Base-by-base conservation (phyloP, 2,113 vertebrate genomes). In the Clinocottus analis region DNA sequence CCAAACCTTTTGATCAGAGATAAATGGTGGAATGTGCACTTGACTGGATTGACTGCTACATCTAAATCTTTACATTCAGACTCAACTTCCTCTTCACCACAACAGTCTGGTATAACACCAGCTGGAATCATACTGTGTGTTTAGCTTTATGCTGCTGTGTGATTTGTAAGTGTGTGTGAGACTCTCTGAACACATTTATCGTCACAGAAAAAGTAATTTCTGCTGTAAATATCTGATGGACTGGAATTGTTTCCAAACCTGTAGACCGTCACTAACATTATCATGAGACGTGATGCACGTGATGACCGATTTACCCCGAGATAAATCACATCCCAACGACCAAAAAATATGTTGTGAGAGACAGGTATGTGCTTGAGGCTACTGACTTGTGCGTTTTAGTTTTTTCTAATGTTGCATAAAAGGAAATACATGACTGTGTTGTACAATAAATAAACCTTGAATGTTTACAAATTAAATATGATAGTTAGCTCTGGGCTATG, bases 181-280 rank as follows among this genome's bases (percentile, higher is more conserved):
- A 31, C 31, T 31, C 19, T 37, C 2, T 21, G 7, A 21, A 29
- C 49, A 70, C 25, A 60, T 51, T 61, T 11, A 8, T 62, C 23
- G 39, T 71, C 3, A 60, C 43, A 5, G 33, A 72, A 21, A 16
- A 27, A 29, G 33, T 65, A 5, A 66, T 72, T 21, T 62, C 21
- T 35, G n/a, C 53, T 31, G 19, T 51, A 31, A 75, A 82, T 79
- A 55, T n/a, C 29, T 49, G 5, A 21, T 49, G 72, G 68, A 56
- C 64, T 55, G 7, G 8, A 77, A 14, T 2, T 66, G 55, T 74
- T 33, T 27, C 66, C 67, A 53, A 31, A 79, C 62, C 21, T 63
- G 45, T 14, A 33, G 11, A 70, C 7, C 12, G 23, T 53, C 35
- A 66, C 39, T 10, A 13, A 43, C 41, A 49, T 69, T 47, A 47